Percentiles rank a stretch among this genome's conserved stretches.
Conservation (phyloP, 1,140 invertebrate genomes). For the Harpegnathos saltator region DNA sequence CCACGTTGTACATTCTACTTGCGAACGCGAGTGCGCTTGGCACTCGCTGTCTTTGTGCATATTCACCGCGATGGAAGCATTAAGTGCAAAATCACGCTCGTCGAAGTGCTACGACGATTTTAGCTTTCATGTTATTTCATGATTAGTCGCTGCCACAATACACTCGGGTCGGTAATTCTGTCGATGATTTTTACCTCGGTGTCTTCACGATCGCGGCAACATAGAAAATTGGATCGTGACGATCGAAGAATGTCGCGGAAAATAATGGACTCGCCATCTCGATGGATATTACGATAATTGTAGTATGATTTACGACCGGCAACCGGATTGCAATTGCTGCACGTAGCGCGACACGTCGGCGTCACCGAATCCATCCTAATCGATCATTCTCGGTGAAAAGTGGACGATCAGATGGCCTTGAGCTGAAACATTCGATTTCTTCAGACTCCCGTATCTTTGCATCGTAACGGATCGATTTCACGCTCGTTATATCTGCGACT, state of each 20-base stretch:
- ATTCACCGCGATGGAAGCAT: too few relatives aligned
- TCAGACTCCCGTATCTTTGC: constrained; percentile 32
- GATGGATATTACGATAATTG: constrained; percentile 38
- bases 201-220: not conserved
- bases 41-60: too few relatives aligned
- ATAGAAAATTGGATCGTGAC: too few relatives aligned
- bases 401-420: constrained; percentile 46
- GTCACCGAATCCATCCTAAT: constrained; percentile 46
- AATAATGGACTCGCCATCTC: constrained; percentile 4
- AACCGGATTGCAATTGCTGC: constrained; percentile 13
- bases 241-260: not conserved
- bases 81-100: not conserved
- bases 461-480: constrained; percentile 44
- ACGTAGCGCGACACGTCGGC: not conserved
- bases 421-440: constrained; percentile 43
- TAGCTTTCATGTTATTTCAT: not conserved
- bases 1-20: too few relatives aligned
- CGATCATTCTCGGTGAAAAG: constrained; percentile 54
- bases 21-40: too few relatives aligned
- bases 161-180: not conserved
- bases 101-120: not conserved
- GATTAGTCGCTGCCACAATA: not conserved
- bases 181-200: constrained; percentile 1
- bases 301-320: constrained; percentile 12
- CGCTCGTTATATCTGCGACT: not conserved